phyloP scores from a whole-genome alignment of 2,797 vertebrate species.

The Etheostoma perlongum region DNA sequence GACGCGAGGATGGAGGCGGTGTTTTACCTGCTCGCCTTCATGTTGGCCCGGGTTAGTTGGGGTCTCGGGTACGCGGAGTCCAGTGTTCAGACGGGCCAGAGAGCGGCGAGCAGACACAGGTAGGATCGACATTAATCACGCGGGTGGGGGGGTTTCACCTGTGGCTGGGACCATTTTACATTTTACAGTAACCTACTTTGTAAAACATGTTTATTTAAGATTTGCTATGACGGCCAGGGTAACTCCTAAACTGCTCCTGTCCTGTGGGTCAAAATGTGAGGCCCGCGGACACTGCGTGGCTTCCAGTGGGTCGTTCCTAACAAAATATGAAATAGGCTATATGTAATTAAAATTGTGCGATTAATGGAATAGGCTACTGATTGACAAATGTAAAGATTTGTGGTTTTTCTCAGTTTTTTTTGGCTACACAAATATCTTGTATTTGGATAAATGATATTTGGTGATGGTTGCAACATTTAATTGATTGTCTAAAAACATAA shows the following conservation, averaged over 20 bases:
- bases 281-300: not conserved
- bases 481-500: too few species aligned
- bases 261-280: constrained; percentile 3
- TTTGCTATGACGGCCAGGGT: not conserved
- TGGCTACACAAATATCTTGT: not conserved
- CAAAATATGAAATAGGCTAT: not conserved
- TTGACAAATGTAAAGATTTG: not conserved
- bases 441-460: too few species aligned
- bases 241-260: too few species aligned
- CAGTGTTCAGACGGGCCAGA: constrained; percentile 65
- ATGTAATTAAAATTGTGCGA: too few species aligned
- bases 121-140: constrained; percentile 32
- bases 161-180: not conserved
- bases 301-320: not conserved
- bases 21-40: constrained; percentile 63
- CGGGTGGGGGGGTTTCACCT: not conserved
- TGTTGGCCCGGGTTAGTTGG: constrained; percentile 35
- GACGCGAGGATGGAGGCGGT: constrained; percentile 59
- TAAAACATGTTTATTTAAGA: not conserved
- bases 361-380: not conserved
- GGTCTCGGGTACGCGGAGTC: constrained; percentile 73
- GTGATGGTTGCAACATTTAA: too few species aligned
- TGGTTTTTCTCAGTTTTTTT: not conserved
- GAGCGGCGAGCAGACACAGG: constrained; percentile 86
- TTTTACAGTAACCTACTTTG: too few species aligned